Percentiles rank a stretch among this genome's conserved stretches.
These are phyloP conservation scores for Peromyscus californicus DNA, from an alignment of 2,113 vertebrate species.

Conservation along the genomic window DNA sequence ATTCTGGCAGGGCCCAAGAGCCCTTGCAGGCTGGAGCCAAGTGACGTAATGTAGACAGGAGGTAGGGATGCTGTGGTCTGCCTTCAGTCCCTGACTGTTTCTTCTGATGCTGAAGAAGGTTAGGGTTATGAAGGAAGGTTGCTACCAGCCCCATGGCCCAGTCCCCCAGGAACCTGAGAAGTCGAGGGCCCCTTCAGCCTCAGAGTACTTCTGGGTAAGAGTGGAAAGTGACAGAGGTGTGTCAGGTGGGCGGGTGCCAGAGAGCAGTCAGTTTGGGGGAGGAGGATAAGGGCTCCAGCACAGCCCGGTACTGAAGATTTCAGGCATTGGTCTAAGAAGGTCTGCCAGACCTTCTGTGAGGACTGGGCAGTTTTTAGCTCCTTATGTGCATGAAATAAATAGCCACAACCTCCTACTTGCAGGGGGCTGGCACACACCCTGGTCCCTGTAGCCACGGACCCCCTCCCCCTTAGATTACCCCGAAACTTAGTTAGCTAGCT, in stretches of 20 bases:
- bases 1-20: not conserved
- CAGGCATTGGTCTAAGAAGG: too few species aligned
- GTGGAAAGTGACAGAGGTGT: accelerated
- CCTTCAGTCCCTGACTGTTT: not conserved
- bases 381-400: accelerated
- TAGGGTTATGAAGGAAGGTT: not conserved
- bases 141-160: not conserved
- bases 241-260: not conserved
- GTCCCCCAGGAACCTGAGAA: not conserved
- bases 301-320: accelerated
- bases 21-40: not conserved
- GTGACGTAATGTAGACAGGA: not conserved
- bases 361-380: accelerated
- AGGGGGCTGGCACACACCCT: too few species aligned
- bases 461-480: accelerated
- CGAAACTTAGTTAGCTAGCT: not conserved
- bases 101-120: not conserved
- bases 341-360: not conserved
- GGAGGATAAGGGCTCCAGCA: accelerated
- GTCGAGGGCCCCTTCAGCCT: not conserved
- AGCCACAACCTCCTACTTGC: not conserved
- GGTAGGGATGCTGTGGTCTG: accelerated
- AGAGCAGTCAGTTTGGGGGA: accelerated
- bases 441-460: not conserved
- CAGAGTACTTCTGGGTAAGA: accelerated